Conservation (phyloP, 2,888 invertebrate species). For the Tetanocera ferruginea region DNA sequence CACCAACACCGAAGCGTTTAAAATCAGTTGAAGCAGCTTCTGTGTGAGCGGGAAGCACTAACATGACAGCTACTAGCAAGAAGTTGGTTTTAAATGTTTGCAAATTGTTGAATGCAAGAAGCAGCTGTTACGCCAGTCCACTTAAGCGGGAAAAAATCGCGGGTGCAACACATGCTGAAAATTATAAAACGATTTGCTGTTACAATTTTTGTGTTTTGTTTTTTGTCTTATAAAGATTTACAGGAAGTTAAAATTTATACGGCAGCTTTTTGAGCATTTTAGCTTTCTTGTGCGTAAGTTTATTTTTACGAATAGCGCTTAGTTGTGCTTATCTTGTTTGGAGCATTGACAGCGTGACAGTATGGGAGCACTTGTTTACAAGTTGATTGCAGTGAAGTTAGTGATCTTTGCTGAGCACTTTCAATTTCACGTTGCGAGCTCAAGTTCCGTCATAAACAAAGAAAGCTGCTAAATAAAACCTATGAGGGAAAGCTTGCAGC, state of each 20-base stretch:
- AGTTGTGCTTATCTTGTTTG: too few species aligned
- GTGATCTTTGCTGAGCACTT: too few species aligned
- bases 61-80: background rate
- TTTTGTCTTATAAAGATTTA: background rate
- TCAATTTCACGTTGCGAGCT: too few species aligned
- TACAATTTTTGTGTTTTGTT: slow-evolving; percentile 30
- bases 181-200: slow-evolving; percentile 55
- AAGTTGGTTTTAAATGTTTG: slow-evolving; percentile 9
- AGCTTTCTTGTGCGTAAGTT: too few species aligned
- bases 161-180: slow-evolving; percentile 51
- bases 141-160: slow-evolving; percentile 33
- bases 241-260: background rate
- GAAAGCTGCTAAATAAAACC: too few species aligned
- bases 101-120: slow-evolving; percentile 24
- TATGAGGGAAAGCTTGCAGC: too few species aligned
- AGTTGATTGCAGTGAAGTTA: too few species aligned
- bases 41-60: background rate
- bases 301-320: too few species aligned
- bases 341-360: too few species aligned
- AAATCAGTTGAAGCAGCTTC: background rate
- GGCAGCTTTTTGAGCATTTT: too few species aligned
- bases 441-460: too few species aligned
- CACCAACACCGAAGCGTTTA: background rate
- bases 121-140: background rate
- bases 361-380: too few species aligned